Evolutionary conservation across 2,888 invertebrate species (phyloP).

Genomic region (Dryobota labecula): DNA sequence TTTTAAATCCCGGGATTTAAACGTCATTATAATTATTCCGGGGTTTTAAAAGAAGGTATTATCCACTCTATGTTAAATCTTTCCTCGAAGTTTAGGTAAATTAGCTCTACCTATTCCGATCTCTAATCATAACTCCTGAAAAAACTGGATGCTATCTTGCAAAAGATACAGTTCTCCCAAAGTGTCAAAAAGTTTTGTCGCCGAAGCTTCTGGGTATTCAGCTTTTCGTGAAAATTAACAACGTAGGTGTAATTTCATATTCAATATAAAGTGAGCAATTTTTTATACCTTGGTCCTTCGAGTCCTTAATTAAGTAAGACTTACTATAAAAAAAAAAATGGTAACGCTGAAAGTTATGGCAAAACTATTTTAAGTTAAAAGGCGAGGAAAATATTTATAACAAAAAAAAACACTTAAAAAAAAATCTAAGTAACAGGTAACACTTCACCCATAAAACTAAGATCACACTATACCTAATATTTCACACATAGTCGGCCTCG

Average conservation of each 20-base stretch:
- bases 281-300: not conserved
- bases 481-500: slow-evolving; percentile 31
- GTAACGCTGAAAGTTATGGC: not conserved
- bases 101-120: too few relatives aligned
- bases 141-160: slow-evolving; percentile 13
- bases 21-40: too few relatives aligned
- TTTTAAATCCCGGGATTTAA: too few relatives aligned
- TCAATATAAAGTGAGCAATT: not conserved
- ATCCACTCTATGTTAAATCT: too few relatives aligned
- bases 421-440: too few relatives aligned
- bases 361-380: not conserved
- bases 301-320: too few relatives aligned
- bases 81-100: too few relatives aligned
- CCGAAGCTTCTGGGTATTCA: not conserved
- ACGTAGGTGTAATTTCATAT: not conserved
- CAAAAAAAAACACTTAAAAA: too few relatives aligned
- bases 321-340: too few relatives aligned
- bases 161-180: slow-evolving; percentile 19
- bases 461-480: slow-evolving; percentile 8
- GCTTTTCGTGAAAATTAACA: slow-evolving; percentile 1
- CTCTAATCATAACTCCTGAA: too few relatives aligned
- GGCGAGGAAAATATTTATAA: too few relatives aligned
- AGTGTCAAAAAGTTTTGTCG: slow-evolving; percentile 40
- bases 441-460: not conserved
- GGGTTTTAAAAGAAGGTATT: too few relatives aligned